A percentile compares a stretch with the other conserved stretches of the same genome.
Conservation (phyloP, 2,888 invertebrate genomes). For the Protonemura montana region DNA sequence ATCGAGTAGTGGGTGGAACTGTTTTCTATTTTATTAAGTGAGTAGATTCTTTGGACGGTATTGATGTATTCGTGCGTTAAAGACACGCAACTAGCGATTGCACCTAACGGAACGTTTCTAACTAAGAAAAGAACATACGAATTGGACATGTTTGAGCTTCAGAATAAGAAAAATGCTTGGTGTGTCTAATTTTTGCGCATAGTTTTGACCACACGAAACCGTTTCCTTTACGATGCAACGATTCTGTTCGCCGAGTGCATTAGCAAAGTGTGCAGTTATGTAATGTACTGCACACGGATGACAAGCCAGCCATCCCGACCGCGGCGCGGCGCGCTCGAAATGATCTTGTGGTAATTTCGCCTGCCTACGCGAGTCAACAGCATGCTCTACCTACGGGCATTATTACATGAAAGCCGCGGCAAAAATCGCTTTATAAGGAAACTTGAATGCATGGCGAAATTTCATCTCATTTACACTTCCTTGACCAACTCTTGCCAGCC, state of each 20-base stretch:
- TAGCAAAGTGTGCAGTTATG: neutral
- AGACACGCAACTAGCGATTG: neutral
- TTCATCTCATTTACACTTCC: constrained; percentile 12
- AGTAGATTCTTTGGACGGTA: neutral
- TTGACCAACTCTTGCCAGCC: neutral
- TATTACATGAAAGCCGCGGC: neutral
- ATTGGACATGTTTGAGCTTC: no score
- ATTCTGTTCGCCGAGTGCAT: neutral
- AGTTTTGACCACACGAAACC: neutral
- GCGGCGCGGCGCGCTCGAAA: neutral
- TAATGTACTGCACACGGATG: neutral
- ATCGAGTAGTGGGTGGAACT: neutral
- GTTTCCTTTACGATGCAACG: neutral
- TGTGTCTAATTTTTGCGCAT: no score
- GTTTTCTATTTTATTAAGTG: neutral
- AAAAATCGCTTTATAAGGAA: neutral
- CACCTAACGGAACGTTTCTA: no score
- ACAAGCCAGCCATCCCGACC: neutral
- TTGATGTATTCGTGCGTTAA: neutral
- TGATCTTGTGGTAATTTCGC: neutral
- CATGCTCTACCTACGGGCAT: neutral
- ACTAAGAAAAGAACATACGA: no score
- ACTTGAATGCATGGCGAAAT: constrained; percentile 7
- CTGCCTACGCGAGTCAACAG: neutral
- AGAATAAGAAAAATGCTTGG: no score